phyloP scores from a whole-genome alignment of 1,140 invertebrate species.

The Cydia pomonella region DNA sequence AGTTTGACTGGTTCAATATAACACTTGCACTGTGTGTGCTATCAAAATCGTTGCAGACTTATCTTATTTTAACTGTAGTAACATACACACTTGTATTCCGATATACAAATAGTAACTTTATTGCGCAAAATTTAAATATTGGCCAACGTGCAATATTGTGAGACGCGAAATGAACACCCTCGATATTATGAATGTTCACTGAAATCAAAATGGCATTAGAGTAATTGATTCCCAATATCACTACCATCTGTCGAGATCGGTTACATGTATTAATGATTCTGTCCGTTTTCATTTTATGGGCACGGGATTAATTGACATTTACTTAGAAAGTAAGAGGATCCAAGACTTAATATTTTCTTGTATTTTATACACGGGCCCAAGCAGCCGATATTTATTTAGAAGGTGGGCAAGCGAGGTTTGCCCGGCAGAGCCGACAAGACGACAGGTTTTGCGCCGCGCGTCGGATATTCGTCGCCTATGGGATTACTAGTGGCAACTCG shows the following conservation, averaged over 20 bases:
- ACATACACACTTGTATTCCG: too few relatives aligned
- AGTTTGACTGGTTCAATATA: too few relatives aligned
- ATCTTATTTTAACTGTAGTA: too few relatives aligned
- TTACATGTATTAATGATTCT: slow-evolving; percentile 4
- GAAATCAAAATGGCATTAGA: slow-evolving; percentile 22
- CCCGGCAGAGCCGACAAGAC: slow-evolving; percentile 9
- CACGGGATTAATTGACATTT: background rate
- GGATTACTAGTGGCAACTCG: slow-evolving; percentile 39
- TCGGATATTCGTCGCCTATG: slow-evolving; percentile 43
- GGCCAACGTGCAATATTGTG: background rate
- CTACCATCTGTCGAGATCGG: slow-evolving; percentile 21
- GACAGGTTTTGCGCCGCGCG: slow-evolving; percentile 38
- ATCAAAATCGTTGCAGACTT: too few relatives aligned
- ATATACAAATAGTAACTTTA: too few relatives aligned
- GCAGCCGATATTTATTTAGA: background rate
- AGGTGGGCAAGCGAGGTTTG: background rate
- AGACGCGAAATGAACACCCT: background rate
- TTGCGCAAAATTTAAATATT: background rate
- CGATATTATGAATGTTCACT: slow-evolving; percentile 29
- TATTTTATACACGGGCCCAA: background rate
- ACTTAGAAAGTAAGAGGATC: background rate
- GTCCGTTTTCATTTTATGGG: slow-evolving; percentile 12
- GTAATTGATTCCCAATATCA: slow-evolving; percentile 19
- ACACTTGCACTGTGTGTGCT: too few relatives aligned
- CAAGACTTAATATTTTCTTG: background rate